Evolutionary conservation across 2,888 invertebrate genomes (phyloP), one percentile per base, ranked within the genome.

Genomic region (Rhabditoides inermis): DNA sequence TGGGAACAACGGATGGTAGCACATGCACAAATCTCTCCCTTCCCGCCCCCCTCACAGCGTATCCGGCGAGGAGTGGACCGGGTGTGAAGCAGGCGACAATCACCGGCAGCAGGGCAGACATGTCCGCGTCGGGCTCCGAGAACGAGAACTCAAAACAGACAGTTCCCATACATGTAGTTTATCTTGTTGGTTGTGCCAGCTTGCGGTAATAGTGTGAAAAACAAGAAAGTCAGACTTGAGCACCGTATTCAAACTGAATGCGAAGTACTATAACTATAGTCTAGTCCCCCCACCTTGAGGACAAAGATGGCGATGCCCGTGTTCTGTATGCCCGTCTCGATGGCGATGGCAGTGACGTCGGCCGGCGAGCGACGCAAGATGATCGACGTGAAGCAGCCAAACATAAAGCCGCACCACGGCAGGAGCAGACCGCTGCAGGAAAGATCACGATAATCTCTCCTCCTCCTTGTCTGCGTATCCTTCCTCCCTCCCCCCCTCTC

Each of bases 61-160:
- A 70, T 26, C 74, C 73, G 27, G 71, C 54, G 15, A 84, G 79
- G 71, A 91, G 82, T 0, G 92, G 91, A 25, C 90, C 76, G 0
- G 92, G 92, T 0, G 92, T 92, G 88, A 92, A 89, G 42, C 90
- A 85, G 20, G 91, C 90, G 22, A 88, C 86, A 2, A 88, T 84
- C 0, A 92, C 90, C 2, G 92, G 91, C 55, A 88, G 83, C 68
- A 90, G 88, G 84, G 81, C 54, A 81, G 75, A 72, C 45, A 77
- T 63, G 58, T 77, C 78, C 2, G 75, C 70, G 49, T 75, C 75
- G 5, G 77, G 76, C 42, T 75, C 72, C 1, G 67, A 65, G 56
- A 78, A 75, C 2, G 77, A 75, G 26, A 76, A 61, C 70, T 77
- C 60, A 26, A 69, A 60, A 15, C 27, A 30, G 26, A 41, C n/a